Conservation (phyloP, 2,888 invertebrate species). For the Ceratothoa steindachneri region DNA sequence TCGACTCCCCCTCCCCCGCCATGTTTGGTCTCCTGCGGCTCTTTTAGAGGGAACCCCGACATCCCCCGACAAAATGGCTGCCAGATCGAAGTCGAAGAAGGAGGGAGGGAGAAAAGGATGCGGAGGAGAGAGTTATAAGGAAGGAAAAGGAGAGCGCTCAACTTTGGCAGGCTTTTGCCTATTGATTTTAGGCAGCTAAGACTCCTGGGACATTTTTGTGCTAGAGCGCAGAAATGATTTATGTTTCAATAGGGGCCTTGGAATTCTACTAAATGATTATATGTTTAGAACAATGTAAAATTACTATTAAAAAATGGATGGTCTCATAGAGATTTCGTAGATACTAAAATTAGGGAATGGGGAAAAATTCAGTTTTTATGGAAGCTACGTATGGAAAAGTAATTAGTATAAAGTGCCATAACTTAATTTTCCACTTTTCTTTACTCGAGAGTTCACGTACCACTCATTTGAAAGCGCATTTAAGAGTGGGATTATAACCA, state of each 20-base stretch:
- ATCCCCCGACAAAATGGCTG: conserved; percentile 11
- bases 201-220: conserved; percentile 7
- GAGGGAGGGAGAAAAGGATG: conserved; percentile 1
- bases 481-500: no score
- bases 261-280: neutral
- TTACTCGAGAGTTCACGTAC: no score
- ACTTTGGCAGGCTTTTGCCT: conserved; percentile 11
- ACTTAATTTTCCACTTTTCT: no score
- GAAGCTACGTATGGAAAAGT: no score
- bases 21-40: conserved; percentile 13
- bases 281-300: no score
- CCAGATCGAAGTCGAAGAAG: neutral
- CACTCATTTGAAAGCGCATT: no score
- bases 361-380: no score
- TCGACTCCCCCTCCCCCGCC: neutral
- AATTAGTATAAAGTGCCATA: no score
- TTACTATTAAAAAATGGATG: no score
- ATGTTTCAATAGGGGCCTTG: neutral
- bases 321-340: no score
- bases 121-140: conserved; percentile 4
- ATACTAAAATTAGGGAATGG: no score
- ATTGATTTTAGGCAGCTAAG: conserved; percentile 13
- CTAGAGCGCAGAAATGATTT: conserved; percentile 4
- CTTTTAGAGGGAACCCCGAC: conserved; percentile 6
- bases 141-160: neutral